These are phyloP conservation scores for Acanthis flammea DNA, from an alignment of 2,797 vertebrate species.

Conservation along the genomic window DNA sequence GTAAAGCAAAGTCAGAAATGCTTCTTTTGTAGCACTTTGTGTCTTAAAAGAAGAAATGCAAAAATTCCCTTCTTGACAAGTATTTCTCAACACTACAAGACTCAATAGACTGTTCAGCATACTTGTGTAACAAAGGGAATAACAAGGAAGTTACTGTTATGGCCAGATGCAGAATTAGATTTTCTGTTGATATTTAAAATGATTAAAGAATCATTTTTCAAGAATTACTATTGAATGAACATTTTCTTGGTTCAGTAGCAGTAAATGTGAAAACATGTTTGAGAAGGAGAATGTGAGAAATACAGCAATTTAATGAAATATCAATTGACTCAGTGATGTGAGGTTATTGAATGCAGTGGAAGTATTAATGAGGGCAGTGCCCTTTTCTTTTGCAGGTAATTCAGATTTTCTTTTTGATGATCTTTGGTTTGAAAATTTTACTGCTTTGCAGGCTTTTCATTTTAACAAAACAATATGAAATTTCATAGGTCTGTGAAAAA, in stretches of 20 bases:
- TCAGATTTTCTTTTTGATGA: slow-evolving; percentile 36
- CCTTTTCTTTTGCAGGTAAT: slow-evolving; percentile 22
- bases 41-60: background rate
- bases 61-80: background rate
- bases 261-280: background rate
- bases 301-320: slow-evolving; percentile 33
- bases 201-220: slow-evolving; percentile 53
- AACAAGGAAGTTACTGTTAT: background rate
- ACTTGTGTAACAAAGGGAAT: background rate
- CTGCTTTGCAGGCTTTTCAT: background rate
- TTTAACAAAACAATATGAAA: background rate
- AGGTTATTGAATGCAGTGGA: slow-evolving; percentile 9
- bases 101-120: background rate
- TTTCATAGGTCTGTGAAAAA: background rate
- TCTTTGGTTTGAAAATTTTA: slow-evolving; percentile 1
- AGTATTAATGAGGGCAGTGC: slow-evolving; percentile 14
- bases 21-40: background rate
- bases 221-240: slow-evolving; percentile 12
- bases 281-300: background rate
- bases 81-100: slow-evolving; percentile 20
- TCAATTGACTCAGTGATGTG: slow-evolving; percentile 8
- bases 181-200: slow-evolving; percentile 8
- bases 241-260: slow-evolving; percentile 11
- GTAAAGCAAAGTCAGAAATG: slow-evolving; percentile 13
- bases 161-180: background rate